Evolutionary conservation across 2,797 vertebrate species (phyloP).

Genomic region (Enteromius viviparus): DNA sequence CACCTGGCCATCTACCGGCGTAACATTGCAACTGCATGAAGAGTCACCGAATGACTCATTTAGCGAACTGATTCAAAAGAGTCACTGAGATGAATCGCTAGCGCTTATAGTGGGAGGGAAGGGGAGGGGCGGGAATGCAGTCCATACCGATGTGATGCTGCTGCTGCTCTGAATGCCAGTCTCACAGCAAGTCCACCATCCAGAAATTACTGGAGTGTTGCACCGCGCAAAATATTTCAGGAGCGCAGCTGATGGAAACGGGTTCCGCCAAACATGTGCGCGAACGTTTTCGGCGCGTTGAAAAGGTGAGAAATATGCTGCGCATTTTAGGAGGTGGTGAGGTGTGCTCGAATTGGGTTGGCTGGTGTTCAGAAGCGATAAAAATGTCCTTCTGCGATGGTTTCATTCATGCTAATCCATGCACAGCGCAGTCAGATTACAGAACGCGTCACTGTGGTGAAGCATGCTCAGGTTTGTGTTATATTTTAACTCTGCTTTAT

Average conservation of each 20-base stretch:
- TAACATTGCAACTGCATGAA: background rate
- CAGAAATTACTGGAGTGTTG: slow-evolving; percentile 14
- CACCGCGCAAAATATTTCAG: slow-evolving; percentile 14
- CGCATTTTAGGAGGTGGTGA: slow-evolving; percentile 46
- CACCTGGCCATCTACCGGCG: background rate
- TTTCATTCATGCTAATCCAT: slow-evolving; percentile 9
- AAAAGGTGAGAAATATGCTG: slow-evolving; percentile 77
- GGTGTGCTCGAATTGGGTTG: slow-evolving; percentile 33
- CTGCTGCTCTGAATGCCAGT: slow-evolving; percentile 7
- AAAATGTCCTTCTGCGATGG: background rate
- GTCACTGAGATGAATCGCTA: slow-evolving; percentile 23
- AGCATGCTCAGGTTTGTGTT: background rate
- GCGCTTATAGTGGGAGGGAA: slow-evolving; percentile 14
- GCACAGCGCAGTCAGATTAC: background rate
- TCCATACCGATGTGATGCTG: slow-evolving; percentile 38
- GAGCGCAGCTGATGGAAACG: slow-evolving; percentile 74
- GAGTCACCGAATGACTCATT: background rate
- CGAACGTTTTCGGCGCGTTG: slow-evolving; percentile 82
- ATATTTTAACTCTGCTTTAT: background rate
- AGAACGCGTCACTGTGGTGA: background rate
- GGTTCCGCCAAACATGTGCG: slow-evolving; percentile 76
- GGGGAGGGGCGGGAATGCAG: slow-evolving; percentile 59
- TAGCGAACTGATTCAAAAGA: slow-evolving; percentile 8
- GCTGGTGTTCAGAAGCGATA: slow-evolving; percentile 12
- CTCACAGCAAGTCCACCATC: background rate